Percentiles rank a stretch among this genome's conserved stretches.
Evolutionary conservation across 2,888 invertebrate genomes (phyloP).

Genomic region (Elysia crispata): DNA sequence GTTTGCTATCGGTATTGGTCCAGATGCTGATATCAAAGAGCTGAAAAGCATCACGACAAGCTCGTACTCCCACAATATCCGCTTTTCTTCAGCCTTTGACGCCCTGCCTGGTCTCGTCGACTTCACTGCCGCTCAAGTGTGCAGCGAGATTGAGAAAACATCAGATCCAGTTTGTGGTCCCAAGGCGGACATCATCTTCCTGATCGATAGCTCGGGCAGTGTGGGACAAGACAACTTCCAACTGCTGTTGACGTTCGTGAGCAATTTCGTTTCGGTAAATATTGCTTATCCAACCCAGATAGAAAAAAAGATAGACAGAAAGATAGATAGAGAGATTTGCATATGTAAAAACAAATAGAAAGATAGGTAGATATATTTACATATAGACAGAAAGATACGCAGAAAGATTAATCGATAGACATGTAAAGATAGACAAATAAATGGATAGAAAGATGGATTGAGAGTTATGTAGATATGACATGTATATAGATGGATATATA

Average conservation of each 20-base stretch:
- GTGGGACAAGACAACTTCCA: constrained; percentile 66
- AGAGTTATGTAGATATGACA: no score
- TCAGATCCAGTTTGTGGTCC: constrained; percentile 57
- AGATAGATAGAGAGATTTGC: no score
- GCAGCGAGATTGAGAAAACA: constrained; percentile 48
- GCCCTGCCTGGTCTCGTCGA: constrained; percentile 62
- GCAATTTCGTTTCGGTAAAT: constrained; percentile 47
- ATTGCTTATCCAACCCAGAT: no score
- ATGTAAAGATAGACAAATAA: no score
- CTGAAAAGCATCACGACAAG: not conserved
- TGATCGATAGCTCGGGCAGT: constrained; percentile 72
- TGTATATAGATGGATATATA: no score
- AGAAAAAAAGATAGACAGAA: no score
- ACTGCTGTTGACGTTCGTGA: constrained; percentile 66
- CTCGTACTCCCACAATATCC: constrained; percentile 63
- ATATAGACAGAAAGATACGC: no score
- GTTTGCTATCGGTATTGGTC: constrained; percentile 15
- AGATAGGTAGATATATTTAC: no score
- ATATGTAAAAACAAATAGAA: no score
- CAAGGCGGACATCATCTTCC: constrained; percentile 70
- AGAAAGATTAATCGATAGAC: no score
- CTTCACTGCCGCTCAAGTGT: constrained; percentile 62
- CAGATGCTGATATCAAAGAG: not conserved
- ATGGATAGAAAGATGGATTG: no score
- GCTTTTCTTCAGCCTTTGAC: constrained; percentile 66